phyloP scores from a whole-genome alignment of 2,888 invertebrate species.

The Brenthis daphne region DNA sequence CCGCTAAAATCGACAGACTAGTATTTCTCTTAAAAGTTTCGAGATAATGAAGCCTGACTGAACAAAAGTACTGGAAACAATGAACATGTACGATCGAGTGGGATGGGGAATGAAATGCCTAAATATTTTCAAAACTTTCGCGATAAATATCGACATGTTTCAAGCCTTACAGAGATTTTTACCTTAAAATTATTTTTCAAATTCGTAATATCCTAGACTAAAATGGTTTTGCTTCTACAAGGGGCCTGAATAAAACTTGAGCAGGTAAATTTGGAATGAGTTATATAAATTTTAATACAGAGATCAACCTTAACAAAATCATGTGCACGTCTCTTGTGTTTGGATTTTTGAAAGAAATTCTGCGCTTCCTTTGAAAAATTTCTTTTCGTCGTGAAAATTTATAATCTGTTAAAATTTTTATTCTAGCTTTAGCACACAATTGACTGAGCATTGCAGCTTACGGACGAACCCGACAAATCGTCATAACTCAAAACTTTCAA shows the following conservation, averaged over 20 bases:
- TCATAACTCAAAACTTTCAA: background rate
- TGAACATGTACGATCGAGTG: conserved; percentile 30
- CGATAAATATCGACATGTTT: background rate
- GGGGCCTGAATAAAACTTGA: background rate
- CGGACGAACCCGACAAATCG: background rate
- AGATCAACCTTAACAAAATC: background rate
- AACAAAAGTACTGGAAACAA: conserved; percentile 37
- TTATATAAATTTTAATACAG: background rate
- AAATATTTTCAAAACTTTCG: conserved; percentile 18
- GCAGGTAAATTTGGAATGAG: background rate
- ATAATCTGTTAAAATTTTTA: too few species aligned
- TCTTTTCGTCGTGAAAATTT: background rate
- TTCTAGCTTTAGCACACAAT: background rate
- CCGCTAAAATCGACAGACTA: conserved; percentile 25
- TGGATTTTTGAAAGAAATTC: background rate
- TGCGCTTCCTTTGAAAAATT: background rate
- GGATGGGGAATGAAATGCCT: conserved; percentile 26
- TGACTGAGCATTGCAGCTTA: background rate
- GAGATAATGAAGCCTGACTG: conserved; percentile 33
- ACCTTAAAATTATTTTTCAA: background rate
- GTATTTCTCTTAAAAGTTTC: conserved; percentile 35
- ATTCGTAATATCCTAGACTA: background rate
- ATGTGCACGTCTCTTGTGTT: background rate
- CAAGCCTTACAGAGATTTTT: background rate
- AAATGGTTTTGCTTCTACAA: background rate